Evolutionary conservation across 2,888 invertebrate species (phyloP).

Genomic region (Atherix ibis): DNA sequence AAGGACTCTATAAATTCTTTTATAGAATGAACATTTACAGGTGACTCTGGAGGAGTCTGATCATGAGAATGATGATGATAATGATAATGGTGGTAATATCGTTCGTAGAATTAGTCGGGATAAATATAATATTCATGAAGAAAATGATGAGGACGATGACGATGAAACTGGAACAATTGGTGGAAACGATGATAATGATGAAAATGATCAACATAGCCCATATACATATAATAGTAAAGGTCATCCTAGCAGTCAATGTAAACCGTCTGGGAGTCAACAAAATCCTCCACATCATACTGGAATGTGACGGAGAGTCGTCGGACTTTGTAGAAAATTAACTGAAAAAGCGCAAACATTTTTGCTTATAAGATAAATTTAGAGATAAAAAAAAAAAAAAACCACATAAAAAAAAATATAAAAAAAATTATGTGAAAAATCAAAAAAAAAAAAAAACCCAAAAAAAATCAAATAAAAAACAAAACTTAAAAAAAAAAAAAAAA

Average conservation of each 20-base stretch:
- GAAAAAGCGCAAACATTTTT: constrained; percentile 82
- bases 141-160: constrained; percentile 36
- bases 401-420: constrained; percentile 1
- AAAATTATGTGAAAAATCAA: constrained; percentile 1
- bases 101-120: too few relatives aligned
- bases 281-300: constrained; percentile 45
- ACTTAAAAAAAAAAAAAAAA: neutral
- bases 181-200: too few relatives aligned
- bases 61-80: constrained; percentile 39
- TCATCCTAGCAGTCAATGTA: constrained; percentile 18
- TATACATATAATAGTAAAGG: constrained; percentile 10
- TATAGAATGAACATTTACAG: constrained; percentile 27
- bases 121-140: too few relatives aligned
- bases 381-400: constrained; percentile 16
- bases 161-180: constrained; percentile 7
- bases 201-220: too few relatives aligned
- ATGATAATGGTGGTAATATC: constrained; percentile 51
- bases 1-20: neutral
- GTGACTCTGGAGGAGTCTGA: constrained; percentile 68
- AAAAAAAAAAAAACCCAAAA: constrained; percentile 1
- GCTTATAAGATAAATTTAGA: constrained; percentile 53
- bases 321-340: constrained; percentile 78
- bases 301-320: constrained; percentile 87
- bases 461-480: neutral
- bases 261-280: constrained; percentile 35